Base-by-base conservation (phyloP, 2,888 invertebrate species). In the Ptychoptera contaminata region DNA sequence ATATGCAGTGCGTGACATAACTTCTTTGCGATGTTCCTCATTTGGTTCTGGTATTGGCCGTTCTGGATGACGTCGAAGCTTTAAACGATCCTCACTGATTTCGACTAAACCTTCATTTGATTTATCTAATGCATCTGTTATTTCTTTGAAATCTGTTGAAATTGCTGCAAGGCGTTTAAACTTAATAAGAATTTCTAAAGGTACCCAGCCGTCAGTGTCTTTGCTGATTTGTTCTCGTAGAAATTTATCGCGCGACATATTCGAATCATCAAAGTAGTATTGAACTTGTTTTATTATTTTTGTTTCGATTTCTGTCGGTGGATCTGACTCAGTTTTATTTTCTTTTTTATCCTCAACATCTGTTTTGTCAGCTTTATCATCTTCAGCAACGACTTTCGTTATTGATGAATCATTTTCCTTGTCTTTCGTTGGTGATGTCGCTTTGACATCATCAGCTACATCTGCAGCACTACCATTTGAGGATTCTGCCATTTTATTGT, bases 141-240 rank as follows among this genome's bases (percentile, higher is more conserved):
- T 88, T 0, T 77, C 70, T 29, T 75, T 71, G 0, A 67, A 51
- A 53, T 93, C 85, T 2, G 67, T 73, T 1, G 79, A 74, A 11
- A 96, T 60, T 31, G 74, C 67, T 0, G 82, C 73, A 16, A 97
- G 72, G 16, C 94, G 74, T 63, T 94, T 92, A 62, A 97, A 98
- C 47, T 79, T 90, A 40, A 85, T 67, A 65, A 98, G 73, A 0
- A 84, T 76, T 0, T 81, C 77, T 39, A 97, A 61, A 0, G 87
- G 76, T 15, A 98, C 76, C 97, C 97, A 91, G 2, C 88, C 96
- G 44, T 92, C 85, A 49, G 93, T 85, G 52, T 91, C 85, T 50
- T 85, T 70, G 52, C 77, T 77, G 1, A 85, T 76, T 66, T 92
- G 82, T 48, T 86, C 85, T 54, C 79, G 76, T n/a, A 98, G 69